These are phyloP conservation scores for Lasioglossum villosulum DNA, from an alignment of 2,888 invertebrate genomes.

Conservation along the genomic window DNA sequence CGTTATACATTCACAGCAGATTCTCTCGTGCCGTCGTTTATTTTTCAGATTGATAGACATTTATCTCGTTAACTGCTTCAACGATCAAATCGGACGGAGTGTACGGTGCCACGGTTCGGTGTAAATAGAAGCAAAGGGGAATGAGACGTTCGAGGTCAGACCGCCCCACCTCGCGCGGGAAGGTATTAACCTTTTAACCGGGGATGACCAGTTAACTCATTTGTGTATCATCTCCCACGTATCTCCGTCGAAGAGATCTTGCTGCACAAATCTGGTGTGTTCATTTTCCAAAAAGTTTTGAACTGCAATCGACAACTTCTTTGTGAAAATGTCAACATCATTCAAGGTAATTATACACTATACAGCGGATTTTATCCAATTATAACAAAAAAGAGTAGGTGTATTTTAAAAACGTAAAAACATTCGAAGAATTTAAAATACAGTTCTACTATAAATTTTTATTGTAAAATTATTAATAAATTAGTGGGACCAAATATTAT, in stretches of 20 bases:
- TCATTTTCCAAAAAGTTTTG: background rate
- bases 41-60: background rate
- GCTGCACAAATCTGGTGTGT: background rate
- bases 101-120: background rate
- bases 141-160: constrained; percentile 2
- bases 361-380: background rate
- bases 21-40: background rate
- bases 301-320: too few species aligned
- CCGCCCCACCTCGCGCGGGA: background rate
- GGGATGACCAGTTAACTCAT: background rate
- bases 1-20: background rate
- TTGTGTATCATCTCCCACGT: background rate
- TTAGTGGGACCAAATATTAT: too few species aligned
- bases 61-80: background rate
- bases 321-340: too few species aligned
- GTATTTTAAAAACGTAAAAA: too few species aligned
- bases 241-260: background rate
- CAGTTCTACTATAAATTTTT: too few species aligned
- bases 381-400: too few species aligned
- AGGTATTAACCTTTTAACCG: background rate
- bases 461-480: too few species aligned
- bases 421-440: too few species aligned
- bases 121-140: background rate
- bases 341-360: background rate
- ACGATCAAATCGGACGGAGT: background rate